Base-by-base conservation (phyloP, 2,797 vertebrate species). In the Phylloscopus collybita region DNA sequence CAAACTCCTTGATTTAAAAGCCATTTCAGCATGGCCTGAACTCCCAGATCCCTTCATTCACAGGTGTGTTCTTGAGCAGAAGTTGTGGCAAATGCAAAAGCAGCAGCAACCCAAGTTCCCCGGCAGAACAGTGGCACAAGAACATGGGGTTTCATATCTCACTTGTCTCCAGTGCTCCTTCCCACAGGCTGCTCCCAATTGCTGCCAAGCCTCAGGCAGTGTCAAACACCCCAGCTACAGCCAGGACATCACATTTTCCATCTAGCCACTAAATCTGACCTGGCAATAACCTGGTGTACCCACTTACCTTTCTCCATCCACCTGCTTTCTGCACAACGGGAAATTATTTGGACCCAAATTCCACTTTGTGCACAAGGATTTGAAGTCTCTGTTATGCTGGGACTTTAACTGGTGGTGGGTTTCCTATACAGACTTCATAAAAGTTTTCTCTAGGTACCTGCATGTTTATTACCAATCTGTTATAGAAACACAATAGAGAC, bases 41-140 rank as follows among this genome's bases (percentile, higher is more conserved):
- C 56, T 84, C 51, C 17, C 44, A 61, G 71, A 69, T 4, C 3
- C 0, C 18, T 80, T 61, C 20, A 21, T 29, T 72, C 25, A 6
- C 30, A 59, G 34, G 29, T 69, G 14, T 7, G 3, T 16, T 13
- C 29, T 47, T 60, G 34, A 74, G 50, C 23, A 50, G 51, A 70
- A 62, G 34, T 7, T 47, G 20, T 30, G 49, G 19, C 27, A 61
- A 88, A 21, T 12, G 9, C 53, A 71, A 56, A 78, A 59, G 16
- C 32, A 64, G 42, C 26, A 65, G 36, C 3, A 21, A 19, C 10
- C 13, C 45, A 45, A 12, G 26, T 17, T 18, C 13, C 13, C 40
- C 67, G 53, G 34, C 23, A 36, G 44, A 67, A 6, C 0, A 1
- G 32, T 0, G 0, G 53, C 17, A 34, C 1, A 5, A 67, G 34